Evolutionary conservation across 2,888 invertebrate genomes (phyloP), one percentile per base, ranked within the genome.

Genomic region (Cybosia mesomella): DNA sequence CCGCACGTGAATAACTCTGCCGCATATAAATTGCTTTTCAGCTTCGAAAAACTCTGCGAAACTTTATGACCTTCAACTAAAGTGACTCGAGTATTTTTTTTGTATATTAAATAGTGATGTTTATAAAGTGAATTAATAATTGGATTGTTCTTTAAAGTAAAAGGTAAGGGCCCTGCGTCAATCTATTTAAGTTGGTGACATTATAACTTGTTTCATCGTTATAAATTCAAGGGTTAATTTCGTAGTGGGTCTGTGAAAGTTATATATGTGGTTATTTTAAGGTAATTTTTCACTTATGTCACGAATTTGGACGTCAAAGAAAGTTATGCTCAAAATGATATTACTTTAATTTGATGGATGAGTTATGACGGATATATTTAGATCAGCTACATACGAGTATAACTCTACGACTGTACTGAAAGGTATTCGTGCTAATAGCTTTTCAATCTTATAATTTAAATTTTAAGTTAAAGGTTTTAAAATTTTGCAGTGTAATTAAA

Each of bases 111-210:
- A 39, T 32, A 73, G 79, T 81, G 79, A 62, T 67, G 66, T 70
- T 60, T 28, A 18, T n/a, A 36, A 7, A 49, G 76, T 79, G 76
- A 61, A 49, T 61, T 49, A 58, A 55, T 36, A 34, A 24, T 74
- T 73, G 74, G 75, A 75, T 77, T 73, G 67, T 70, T 80, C 61
- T 70, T 67, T 39, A 58, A 60, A 65, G 65, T 78, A 64, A 60
- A 72, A 84, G 85, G 86, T 86, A 82, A 81, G 83, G 58, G 68
- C 70, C 64, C 61, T 78, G 9, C 18, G 49, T 49, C 68, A 73
- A 73, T 65, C 66, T 58, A 59, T 72, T 76, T 39, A 68, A 73
- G 58, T 73, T 76, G 36, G 22, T 68, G 70, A 64, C 65, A 58
- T 58, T 53, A 69, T 58, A 39, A 68, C 68, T 73, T 70, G 58